Evolutionary conservation across 2,888 invertebrate genomes (phyloP), one percentile per base, ranked within the genome.

Genomic region (Zele albiditarsus): DNA sequence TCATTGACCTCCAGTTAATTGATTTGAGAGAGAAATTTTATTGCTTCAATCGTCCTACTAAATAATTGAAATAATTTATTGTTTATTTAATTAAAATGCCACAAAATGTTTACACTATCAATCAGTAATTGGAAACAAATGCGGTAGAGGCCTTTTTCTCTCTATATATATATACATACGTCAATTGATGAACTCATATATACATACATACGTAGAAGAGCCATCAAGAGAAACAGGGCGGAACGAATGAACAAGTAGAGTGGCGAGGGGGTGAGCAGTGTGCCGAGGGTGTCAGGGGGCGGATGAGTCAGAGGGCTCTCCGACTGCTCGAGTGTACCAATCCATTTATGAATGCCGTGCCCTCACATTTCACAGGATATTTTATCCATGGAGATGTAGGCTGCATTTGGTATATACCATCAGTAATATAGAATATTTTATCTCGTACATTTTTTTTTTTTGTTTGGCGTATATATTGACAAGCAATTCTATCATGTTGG

Each of bases 281-380:
- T 57, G 27, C 25, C 25, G 57, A 38, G 57, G 33, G 53, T 46
- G 49, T 25, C 31, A 60, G 67, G 23, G 28, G 16, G 71, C 68
- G 79, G 81, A 82, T 81, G 82, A 84, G 81, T 84, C 84, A 81
- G 82, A 82, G 75, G 79, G 80, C 76, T 76, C 80, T 77, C 73
- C 70, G 76, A 31, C 58, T 74, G 76, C 75, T 76, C 74, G 74
- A 73, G 76, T 82, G 82, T 76, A 78, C 78, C 84, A 80, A 85
- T 84, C 82, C 82, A 84, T 84, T 84, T 84, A 82, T 82, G 80
- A 78, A 76, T 53, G 74, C 81, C 79, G 76, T 79, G 79, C 77
- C 80, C 81, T 79, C 82, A 80, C 82, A 72, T 83, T 82, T 84
- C 81, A 80, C 81, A 77, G 78, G 79, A 81, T 81, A 83, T 81